These are phyloP conservation scores for Scaptomyza flava DNA, from an alignment of 2,888 invertebrate genomes.

Conservation along the genomic window DNA sequence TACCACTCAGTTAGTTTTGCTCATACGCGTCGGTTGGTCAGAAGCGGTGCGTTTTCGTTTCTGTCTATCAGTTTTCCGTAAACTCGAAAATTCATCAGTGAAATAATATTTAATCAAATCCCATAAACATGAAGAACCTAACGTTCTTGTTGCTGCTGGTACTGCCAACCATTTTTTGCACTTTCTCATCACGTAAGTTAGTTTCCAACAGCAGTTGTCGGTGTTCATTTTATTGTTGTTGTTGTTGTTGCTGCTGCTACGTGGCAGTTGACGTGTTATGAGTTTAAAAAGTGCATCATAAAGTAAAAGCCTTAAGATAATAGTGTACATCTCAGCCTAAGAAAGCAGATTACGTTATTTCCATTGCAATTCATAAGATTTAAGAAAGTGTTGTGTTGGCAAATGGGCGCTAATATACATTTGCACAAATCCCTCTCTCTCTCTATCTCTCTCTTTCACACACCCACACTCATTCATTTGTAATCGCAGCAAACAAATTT, in stretches of 20 bases:
- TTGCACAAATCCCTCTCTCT: slow-evolving; percentile 35
- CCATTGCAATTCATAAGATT: background rate
- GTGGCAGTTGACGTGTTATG: slow-evolving; percentile 51
- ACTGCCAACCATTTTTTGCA: slow-evolving; percentile 89
- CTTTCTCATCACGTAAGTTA: slow-evolving; percentile 89
- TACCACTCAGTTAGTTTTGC: slow-evolving; percentile 55
- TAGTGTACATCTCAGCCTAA: background rate
- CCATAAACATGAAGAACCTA: slow-evolving; percentile 87
- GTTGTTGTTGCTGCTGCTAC: slow-evolving; percentile 32
- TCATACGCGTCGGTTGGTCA: slow-evolving; percentile 47
- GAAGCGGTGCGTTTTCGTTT: slow-evolving; percentile 27
- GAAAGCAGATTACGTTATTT: background rate
- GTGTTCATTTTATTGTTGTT: slow-evolving; percentile 3
- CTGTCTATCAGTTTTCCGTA: slow-evolving; percentile 35
- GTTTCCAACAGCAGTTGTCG: background rate
- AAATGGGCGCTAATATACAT: slow-evolving; percentile 21
- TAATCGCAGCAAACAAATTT: slow-evolving; percentile 85
- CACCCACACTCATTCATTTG: slow-evolving; percentile 11
- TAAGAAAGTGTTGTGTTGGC: slow-evolving; percentile 63
- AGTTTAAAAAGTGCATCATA: background rate
- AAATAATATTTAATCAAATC: slow-evolving; percentile 27
- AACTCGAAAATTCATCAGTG: slow-evolving; percentile 21
- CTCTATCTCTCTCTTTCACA: slow-evolving; percentile 35
- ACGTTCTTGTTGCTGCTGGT: slow-evolving; percentile 88
- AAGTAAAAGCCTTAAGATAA: background rate